Evolutionary conservation across 2,888 invertebrate species (phyloP).

Genomic region (Thecocarcelia acutangulata): DNA sequence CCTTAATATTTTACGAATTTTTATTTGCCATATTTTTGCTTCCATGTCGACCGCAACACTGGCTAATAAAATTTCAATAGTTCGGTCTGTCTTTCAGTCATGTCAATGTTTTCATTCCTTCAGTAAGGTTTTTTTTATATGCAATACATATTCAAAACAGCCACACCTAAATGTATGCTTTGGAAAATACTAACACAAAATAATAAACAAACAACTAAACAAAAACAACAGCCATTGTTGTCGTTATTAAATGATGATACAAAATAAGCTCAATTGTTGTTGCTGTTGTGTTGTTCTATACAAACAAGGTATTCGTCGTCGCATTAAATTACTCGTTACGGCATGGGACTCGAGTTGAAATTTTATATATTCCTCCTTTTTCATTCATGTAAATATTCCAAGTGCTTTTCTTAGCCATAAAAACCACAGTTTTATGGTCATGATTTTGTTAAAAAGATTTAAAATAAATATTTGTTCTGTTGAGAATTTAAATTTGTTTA

Average conservation of each 20-base stretch:
- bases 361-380: slow-evolving; percentile 1
- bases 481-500: no score
- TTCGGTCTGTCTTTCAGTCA: slow-evolving; percentile 6
- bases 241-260: slow-evolving; percentile 23
- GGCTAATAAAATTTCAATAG: slow-evolving; percentile 43
- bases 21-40: slow-evolving; percentile 20
- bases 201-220: background rate
- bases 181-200: slow-evolving; percentile 7
- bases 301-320: background rate
- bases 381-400: slow-evolving; percentile 28
- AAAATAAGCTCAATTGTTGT: slow-evolving; percentile 16
- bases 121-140: background rate
- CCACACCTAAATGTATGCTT: slow-evolving; percentile 63
- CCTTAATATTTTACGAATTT: slow-evolving; percentile 7
- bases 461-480: background rate
- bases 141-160: slow-evolving; percentile 2
- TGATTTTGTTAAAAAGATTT: background rate
- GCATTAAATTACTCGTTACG: no score
- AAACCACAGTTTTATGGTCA: slow-evolving; percentile 1
- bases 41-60: slow-evolving; percentile 55
- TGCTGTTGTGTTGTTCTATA: background rate
- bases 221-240: slow-evolving; percentile 30
- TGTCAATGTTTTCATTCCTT: background rate
- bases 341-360: background rate
- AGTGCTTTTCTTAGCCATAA: background rate